Evolutionary conservation across 1,140 invertebrate genomes (phyloP).

Genomic region (Amphibalanus amphitrite): DNA sequence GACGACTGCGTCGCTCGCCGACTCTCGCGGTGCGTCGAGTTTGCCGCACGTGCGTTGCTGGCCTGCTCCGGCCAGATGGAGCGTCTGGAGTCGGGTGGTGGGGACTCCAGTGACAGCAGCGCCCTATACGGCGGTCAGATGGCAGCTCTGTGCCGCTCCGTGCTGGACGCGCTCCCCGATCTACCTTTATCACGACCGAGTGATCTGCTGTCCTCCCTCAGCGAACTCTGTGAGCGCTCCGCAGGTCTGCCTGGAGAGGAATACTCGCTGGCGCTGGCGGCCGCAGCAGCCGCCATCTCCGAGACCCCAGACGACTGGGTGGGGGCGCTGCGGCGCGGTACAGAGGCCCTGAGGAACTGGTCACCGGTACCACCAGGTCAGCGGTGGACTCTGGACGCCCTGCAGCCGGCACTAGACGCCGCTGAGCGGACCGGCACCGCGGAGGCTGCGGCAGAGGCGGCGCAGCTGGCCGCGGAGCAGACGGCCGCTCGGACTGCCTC

Average conservation of each 20-base stretch:
- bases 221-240: not conserved
- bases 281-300: not conserved
- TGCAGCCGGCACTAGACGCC: not conserved
- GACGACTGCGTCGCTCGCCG: not conserved
- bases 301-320: too few relatives aligned
- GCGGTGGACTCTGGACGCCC: not conserved
- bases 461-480: not conserved
- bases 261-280: not conserved
- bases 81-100: not conserved
- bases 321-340: not conserved
- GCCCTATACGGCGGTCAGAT: not conserved
- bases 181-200: not conserved
- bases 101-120: not conserved
- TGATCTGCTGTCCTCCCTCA: not conserved
- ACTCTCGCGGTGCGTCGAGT: not conserved
- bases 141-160: too few relatives aligned
- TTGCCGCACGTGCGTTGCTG: not conserved
- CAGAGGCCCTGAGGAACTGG: not conserved
- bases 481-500: not conserved
- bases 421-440: not conserved
- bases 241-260: too few relatives aligned
- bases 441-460: not conserved
- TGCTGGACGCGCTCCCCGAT: not conserved
- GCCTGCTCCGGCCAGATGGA: not conserved
- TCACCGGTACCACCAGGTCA: not conserved